Percentiles rank a stretch among this genome's conserved stretches.
Evolutionary conservation across 2,888 invertebrate genomes (phyloP).

Genomic region (Pyralis farinalis): DNA sequence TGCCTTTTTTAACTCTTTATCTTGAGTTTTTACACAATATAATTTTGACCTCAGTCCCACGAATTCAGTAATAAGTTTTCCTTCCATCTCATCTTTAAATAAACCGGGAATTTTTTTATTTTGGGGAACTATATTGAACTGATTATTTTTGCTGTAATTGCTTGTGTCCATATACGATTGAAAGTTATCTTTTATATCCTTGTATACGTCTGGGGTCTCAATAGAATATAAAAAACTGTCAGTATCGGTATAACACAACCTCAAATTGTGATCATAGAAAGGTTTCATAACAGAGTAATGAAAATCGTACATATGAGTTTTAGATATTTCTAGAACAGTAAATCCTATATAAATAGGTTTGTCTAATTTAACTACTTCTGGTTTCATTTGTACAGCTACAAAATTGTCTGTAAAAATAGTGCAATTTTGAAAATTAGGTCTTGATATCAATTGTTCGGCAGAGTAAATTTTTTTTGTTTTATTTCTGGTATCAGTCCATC

Average conservation of each 20-base stretch:
- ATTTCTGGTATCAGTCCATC: constrained; percentile 4
- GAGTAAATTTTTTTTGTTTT: constrained; percentile 4
- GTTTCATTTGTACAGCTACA: constrained; percentile 8
- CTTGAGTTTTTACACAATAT: no score
- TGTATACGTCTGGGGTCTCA: constrained; percentile 9
- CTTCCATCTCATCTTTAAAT: no score
- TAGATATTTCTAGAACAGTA: constrained; percentile 7
- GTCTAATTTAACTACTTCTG: constrained; percentile 8
- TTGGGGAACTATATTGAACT: no score
- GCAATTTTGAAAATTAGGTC: constrained; percentile 10
- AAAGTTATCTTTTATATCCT: constrained; percentile 4
- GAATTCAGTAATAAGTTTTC: no score
- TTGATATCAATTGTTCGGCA: background rate
- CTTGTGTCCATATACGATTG: background rate
- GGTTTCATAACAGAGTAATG: constrained; percentile 13
- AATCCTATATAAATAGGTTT: constrained; percentile 16
- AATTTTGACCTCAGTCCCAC: no score
- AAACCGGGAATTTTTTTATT: no score
- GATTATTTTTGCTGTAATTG: no score
- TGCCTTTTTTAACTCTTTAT: no score
- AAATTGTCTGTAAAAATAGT: constrained; percentile 7
- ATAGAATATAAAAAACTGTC: constrained; percentile 16
- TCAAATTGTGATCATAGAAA: background rate
- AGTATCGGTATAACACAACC: constrained; percentile 14
- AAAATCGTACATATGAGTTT: constrained; percentile 13